Percentiles rank a stretch among this genome's conserved stretches.
phyloP scores from a whole-genome alignment of 1,140 invertebrate genomes.

The Anastrepha ludens region DNA sequence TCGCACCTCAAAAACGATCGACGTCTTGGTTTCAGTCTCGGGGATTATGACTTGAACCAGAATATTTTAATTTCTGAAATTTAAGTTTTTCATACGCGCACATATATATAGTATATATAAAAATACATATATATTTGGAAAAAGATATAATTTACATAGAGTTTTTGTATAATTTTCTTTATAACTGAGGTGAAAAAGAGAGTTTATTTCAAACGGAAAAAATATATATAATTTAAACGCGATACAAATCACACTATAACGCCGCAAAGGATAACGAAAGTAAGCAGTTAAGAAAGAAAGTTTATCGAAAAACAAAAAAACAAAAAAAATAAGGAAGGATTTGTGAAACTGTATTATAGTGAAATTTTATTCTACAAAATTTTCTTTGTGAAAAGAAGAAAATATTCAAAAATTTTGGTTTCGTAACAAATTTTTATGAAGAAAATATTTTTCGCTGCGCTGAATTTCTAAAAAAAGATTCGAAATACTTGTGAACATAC shows the following conservation, averaged over 20 bases:
- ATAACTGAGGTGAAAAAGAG: slow-evolving; percentile 48
- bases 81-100: slow-evolving; percentile 50
- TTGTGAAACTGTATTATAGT: not conserved
- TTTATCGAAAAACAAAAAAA: slow-evolving; percentile 54
- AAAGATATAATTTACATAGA: slow-evolving; percentile 61
- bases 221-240: slow-evolving; percentile 37
- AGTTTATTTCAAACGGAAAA: slow-evolving; percentile 39
- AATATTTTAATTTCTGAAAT: slow-evolving; percentile 55
- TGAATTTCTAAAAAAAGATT: slow-evolving; percentile 72
- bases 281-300: slow-evolving; percentile 29
- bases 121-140: slow-evolving; percentile 70
- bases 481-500: slow-evolving; percentile 56
- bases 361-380: slow-evolving; percentile 37
- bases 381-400: slow-evolving; percentile 56
- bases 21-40: slow-evolving; percentile 89
- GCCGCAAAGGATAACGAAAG: slow-evolving; percentile 68
- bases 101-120: slow-evolving; percentile 55
- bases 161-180: slow-evolving; percentile 65
- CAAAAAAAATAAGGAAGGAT: not conserved
- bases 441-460: slow-evolving; percentile 70
- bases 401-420: slow-evolving; percentile 66
- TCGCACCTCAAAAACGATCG: slow-evolving; percentile 90
- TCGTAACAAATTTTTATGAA: slow-evolving; percentile 67
- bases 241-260: slow-evolving; percentile 57
- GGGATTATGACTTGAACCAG: slow-evolving; percentile 87